phyloP scores from a whole-genome alignment of 2,888 invertebrate species.

The Shargacucullia verbasci region DNA sequence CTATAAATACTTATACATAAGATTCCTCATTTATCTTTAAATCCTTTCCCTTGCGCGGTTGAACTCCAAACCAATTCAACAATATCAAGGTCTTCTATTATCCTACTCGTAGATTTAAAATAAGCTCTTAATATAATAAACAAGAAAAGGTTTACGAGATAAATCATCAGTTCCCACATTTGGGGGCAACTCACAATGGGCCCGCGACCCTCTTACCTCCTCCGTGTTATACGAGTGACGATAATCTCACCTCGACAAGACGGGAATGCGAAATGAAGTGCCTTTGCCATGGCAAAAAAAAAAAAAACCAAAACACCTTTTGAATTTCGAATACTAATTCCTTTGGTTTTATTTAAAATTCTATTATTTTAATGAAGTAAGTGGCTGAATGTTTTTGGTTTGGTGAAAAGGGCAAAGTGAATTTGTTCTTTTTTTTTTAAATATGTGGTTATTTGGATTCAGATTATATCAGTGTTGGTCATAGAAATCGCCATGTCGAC shows the following conservation, averaged over 20 bases:
- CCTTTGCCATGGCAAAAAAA: conserved; percentile 48
- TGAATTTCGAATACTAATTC: conserved; percentile 59
- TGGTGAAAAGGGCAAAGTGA: conserved; percentile 35
- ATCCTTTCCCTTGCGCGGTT: no score
- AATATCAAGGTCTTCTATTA: conserved; percentile 43
- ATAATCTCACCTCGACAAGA: conserved; percentile 77
- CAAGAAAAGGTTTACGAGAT: conserved; percentile 65
- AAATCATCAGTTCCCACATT: conserved; percentile 77
- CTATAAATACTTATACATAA: no score
- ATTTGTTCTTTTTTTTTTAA: not conserved
- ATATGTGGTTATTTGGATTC: not conserved
- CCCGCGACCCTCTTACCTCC: conserved; percentile 59
- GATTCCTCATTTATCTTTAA: no score
- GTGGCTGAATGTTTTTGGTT: conserved; percentile 67
- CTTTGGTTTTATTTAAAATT: conserved; percentile 57
- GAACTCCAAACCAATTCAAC: conserved; percentile 11
- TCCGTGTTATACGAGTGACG: conserved; percentile 74
- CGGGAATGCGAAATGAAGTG: conserved; percentile 57
- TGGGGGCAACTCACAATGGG: conserved; percentile 63
- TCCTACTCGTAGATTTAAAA: conserved; percentile 40
- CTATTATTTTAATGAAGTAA: conserved; percentile 70
- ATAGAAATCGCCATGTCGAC: not conserved
- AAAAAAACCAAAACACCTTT: conserved; percentile 53
- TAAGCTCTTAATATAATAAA: conserved; percentile 66
- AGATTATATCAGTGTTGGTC: not conserved